Evolutionary conservation across 35 echinoderm and acorn worm species (phyloP).

Genomic region (Stichopus chloronotus): DNA sequence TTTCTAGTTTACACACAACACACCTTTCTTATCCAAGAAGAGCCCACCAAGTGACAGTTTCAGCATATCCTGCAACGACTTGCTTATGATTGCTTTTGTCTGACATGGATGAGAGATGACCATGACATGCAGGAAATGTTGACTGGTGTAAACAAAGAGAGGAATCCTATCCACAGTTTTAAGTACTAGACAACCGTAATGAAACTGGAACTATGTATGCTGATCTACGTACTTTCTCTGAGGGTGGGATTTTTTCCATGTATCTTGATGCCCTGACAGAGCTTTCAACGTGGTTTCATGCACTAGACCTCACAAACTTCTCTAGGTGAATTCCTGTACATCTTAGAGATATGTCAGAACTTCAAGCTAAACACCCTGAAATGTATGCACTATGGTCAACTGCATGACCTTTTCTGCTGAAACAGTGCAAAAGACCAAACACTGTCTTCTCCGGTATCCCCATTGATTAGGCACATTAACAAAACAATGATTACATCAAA

Average conservation of each 20-base stretch:
- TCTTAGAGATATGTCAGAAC: constrained; percentile 54
- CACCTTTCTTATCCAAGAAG: no score
- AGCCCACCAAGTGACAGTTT: no score
- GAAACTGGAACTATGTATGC: no score
- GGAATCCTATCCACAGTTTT: background rate
- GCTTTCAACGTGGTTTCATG: constrained; percentile 53
- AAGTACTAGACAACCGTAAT: background rate
- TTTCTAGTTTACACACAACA: no score
- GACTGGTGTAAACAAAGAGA: background rate
- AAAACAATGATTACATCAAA: constrained; percentile 73
- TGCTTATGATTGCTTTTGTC: background rate
- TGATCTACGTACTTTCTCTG: no score
- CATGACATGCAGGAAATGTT: background rate
- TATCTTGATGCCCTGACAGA: constrained; percentile 64
- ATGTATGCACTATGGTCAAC: background rate
- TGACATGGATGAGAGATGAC: background rate
- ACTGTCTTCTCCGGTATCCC: constrained; percentile 63
- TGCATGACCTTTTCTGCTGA: constrained; percentile 52
- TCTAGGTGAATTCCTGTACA: constrained; percentile 70
- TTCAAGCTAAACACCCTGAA: constrained; percentile 46
- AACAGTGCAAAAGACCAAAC: constrained; percentile 46
- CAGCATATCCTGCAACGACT: background rate
- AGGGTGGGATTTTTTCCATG: background rate
- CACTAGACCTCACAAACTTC: constrained; percentile 68
- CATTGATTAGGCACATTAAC: constrained; percentile 76